Conservation (phyloP, 1,140 invertebrate species). For the Lerema accius region DNA sequence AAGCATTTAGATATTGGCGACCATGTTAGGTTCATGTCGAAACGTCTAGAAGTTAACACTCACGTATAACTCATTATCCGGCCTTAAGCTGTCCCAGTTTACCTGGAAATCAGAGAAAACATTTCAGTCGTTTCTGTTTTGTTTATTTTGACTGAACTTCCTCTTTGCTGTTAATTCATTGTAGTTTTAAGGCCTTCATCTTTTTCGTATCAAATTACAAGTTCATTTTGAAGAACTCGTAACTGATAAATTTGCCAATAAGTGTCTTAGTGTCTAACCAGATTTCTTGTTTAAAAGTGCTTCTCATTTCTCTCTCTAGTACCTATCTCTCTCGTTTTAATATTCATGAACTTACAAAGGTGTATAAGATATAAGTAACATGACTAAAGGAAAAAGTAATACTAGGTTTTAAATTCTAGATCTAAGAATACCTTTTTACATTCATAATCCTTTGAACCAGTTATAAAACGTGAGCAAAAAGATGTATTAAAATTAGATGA, state of each 20-base stretch:
- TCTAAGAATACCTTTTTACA: no score
- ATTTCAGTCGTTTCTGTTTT: conserved; percentile 37
- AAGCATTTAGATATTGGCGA: conserved; percentile 23
- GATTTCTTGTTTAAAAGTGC: no score
- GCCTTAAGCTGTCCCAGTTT: conserved; percentile 82
- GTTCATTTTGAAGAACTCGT: background rate
- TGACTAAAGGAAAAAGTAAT: no score
- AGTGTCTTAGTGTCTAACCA: no score
- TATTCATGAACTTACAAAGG: no score
- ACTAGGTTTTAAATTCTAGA: no score
- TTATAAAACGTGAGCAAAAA: no score
- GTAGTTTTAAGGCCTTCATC: conserved; percentile 12
- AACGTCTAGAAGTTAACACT: conserved; percentile 61
- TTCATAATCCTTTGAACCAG: no score
- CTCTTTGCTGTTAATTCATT: background rate
- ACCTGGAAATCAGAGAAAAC: conserved; percentile 73
- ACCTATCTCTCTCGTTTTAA: no score
- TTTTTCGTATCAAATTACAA: conserved; percentile 7
- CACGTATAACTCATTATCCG: conserved; percentile 81
- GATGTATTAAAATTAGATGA: no score
- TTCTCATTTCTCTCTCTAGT: no score
- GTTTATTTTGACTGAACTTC: conserved; percentile 39
- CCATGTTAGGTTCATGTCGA: conserved; percentile 29
- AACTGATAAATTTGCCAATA: conserved; percentile 8
- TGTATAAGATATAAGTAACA: no score